phyloP scores from a whole-genome alignment of 2,888 invertebrate genomes.

The Sylvicola fuscatus region DNA sequence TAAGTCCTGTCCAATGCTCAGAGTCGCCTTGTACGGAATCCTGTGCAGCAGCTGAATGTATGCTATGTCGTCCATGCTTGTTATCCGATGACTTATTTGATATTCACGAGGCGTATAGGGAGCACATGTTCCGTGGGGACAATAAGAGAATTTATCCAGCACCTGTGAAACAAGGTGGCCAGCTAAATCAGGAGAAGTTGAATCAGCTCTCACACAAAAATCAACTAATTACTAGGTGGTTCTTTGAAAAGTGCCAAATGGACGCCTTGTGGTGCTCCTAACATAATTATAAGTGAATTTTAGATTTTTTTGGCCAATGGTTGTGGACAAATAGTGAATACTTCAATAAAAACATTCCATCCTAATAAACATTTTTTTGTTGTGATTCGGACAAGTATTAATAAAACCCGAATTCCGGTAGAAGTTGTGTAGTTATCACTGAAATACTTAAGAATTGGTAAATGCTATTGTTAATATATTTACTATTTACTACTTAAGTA shows the following conservation, averaged over 20 bases:
- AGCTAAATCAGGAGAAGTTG: slow-evolving; percentile 18
- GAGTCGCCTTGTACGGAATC: slow-evolving; percentile 30
- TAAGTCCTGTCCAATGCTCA: slow-evolving; percentile 47
- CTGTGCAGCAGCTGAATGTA: slow-evolving; percentile 48
- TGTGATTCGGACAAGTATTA: too few relatives aligned
- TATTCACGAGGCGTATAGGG: slow-evolving; percentile 49
- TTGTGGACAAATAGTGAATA: too few relatives aligned
- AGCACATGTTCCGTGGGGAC: slow-evolving; percentile 60
- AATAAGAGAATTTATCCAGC: slow-evolving; percentile 48
- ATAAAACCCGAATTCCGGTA: too few relatives aligned
- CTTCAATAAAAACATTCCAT: too few relatives aligned
- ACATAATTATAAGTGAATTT: too few relatives aligned
- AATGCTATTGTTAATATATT: too few relatives aligned
- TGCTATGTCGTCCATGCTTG: slow-evolving; percentile 61
- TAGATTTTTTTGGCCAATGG: too few relatives aligned
- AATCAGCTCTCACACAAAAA: slow-evolving; percentile 43
- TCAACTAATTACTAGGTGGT: slow-evolving; percentile 64
- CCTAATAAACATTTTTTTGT: too few relatives aligned
- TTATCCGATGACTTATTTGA: slow-evolving; percentile 32
- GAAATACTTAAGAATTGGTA: too few relatives aligned
- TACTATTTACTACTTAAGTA: too few relatives aligned
- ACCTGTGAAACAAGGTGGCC: slow-evolving; percentile 14
- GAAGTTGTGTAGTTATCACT: too few relatives aligned
- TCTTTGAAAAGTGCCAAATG: slow-evolving; percentile 65
- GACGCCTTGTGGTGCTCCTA: slow-evolving; percentile 56